Evolutionary conservation across 2,888 invertebrate species (phyloP), one percentile per base, ranked within the genome.

Genomic region (Melinaea marsaeus): DNA sequence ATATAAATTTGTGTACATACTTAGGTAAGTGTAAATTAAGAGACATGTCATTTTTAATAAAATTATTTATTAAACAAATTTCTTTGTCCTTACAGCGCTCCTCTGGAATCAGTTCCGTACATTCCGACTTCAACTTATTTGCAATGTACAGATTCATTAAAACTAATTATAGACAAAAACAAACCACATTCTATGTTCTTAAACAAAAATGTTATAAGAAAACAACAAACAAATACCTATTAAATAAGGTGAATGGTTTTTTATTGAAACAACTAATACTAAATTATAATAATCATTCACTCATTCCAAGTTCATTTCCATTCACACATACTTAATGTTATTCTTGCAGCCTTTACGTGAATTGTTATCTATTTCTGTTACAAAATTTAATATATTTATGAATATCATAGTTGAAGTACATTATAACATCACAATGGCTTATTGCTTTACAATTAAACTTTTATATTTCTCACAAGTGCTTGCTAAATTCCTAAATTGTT

Each of bases 51-150:
- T 82, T 81, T 85, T 83, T 79, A 79, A 85, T 82, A 85, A 88
- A 85, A 81, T 81, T 88, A 90, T 90, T 90, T 90, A 90, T 90
- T 90, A 81, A 72, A 72, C 73, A 76, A 74, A 72, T 55, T 32
- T 64, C 63, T 65, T 54, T 67, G 51, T 51, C 37, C 55, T 68
- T 45, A 56, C 37, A 61, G 34, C 45, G 60, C 60, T 55, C 62
- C 55, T 54, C 60, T 48, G 61, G 51, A 62, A 68, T 45, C 42
- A 4, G 22, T 22, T 47, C 51, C 48, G 33, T 46, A 51, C 13
- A 56, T 51, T 57, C 22, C 6, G 56, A 54, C 61, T 55, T 46
- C 54, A 60, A 55, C 55, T 60, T 60, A 60, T 60, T 13, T 37
- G 37, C 33, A 46, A 46, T 42, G 11, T 3, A 42, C 7, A 11